Evolutionary conservation across 2,888 invertebrate species (phyloP), one percentile per base, ranked within the genome.

Genomic region (Corbicula japonica): DNA sequence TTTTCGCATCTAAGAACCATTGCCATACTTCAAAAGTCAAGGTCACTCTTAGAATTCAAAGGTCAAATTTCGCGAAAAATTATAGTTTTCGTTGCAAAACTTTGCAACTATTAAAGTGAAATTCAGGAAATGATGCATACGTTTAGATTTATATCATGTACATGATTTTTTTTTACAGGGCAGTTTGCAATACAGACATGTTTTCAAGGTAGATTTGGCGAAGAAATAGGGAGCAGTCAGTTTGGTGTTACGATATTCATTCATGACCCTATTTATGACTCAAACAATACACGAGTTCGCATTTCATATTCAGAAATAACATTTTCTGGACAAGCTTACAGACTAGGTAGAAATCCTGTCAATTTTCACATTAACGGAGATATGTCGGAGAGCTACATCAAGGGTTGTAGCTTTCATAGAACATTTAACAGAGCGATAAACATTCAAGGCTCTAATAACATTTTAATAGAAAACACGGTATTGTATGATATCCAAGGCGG

Each of bases 111-210:
- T n/a, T n/a, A n/a, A n/a, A n/a, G n/a, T n/a, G n/a, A n/a, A n/a
- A 41, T 12, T 41, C 10, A 41, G 41, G 10, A 41, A 15, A 8
- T n/a, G 21, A 21, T 8, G 23, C 8, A 50, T 8, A 8, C 23
- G 10, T 15, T 10, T 41, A 12, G 12, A 15, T 41, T 12, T 12
- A 41, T 12, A 10, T 10, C 18, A 41, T 12, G 18, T 12, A 41
- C 10, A 41, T 12, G 18, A 41, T 15, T 41, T 41, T 12, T n/a
- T n/a, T 21, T 85, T 84, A 18, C 79, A 92, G 92, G 92, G 30
- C 90, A 93, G 76, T 92, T 92, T 86, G 89, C 88, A 4, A 79
- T 81, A 0, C 92, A 92, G 86, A 92, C 92, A 1, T 93, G 93
- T 74, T 92, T 92, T 86, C 92, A 87, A 52, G 93, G 93, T 4